These are phyloP conservation scores for Aleiodes testaceus DNA, from an alignment of 2,888 invertebrate species.

Conservation along the genomic window DNA sequence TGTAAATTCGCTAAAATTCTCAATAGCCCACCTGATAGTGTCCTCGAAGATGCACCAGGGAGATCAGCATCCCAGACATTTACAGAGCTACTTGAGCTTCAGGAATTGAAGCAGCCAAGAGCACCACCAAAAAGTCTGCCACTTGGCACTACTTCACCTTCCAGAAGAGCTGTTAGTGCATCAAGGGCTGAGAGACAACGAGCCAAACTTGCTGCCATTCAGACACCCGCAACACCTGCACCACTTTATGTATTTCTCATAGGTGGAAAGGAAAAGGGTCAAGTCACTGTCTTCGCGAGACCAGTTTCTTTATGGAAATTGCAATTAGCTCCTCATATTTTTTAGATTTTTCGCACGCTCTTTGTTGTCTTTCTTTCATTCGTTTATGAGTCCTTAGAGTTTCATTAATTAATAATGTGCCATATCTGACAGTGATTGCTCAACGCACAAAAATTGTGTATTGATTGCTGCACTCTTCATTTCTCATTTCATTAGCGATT, in stretches of 20 bases:
- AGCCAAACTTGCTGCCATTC: constrained; percentile 65
- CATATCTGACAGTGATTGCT: no score
- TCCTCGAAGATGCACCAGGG: constrained; percentile 75
- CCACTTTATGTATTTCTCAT: constrained; percentile 81
- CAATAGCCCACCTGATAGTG: constrained; percentile 79
- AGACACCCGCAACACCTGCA: constrained; percentile 72
- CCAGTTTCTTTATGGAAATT: constrained; percentile 88
- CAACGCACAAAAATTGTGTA: no score
- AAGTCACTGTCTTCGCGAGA: constrained; percentile 83
- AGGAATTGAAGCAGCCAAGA: constrained; percentile 66
- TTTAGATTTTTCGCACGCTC: constrained; percentile 54
- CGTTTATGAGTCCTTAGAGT: not conserved
- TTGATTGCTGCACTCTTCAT: no score
- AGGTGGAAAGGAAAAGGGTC: constrained; percentile 87
- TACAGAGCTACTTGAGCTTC: constrained; percentile 67
- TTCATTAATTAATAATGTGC: no score
- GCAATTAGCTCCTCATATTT: constrained; percentile 75
- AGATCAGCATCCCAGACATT: constrained; percentile 68
- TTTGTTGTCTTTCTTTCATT: not conserved
- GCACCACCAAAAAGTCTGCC: constrained; percentile 74
- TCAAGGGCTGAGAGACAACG: constrained; percentile 75
- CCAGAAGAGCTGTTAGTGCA: constrained; percentile 76
- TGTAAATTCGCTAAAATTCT: constrained; percentile 73
- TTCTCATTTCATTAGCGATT: no score
- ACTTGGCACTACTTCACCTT: constrained; percentile 68